phyloP scores from a whole-genome alignment of 2,888 invertebrate species.

The Tholera decimalis region DNA sequence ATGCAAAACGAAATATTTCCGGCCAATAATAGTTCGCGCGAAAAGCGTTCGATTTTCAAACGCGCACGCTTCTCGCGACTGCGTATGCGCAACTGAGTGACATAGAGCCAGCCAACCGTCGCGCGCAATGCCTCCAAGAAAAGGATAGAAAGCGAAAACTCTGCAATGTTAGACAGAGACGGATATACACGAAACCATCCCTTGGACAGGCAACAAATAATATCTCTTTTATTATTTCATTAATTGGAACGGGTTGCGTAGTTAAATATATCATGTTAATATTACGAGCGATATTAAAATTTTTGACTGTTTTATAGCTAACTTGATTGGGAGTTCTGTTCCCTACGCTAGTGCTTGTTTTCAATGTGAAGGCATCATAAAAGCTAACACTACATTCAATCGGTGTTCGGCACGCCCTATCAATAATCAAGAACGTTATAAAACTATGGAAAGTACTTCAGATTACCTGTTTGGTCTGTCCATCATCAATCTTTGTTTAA shows the following conservation, averaged over 20 bases:
- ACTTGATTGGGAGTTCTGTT: slow-evolving; percentile 34
- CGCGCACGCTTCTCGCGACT: slow-evolving; percentile 80
- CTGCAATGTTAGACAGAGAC: slow-evolving; percentile 69
- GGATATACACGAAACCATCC: slow-evolving; percentile 71
- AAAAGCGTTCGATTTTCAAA: slow-evolving; percentile 77
- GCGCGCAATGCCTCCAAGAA: slow-evolving; percentile 67
- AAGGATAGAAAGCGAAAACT: slow-evolving; percentile 68
- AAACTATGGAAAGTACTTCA: background rate
- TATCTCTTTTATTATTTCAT: slow-evolving; percentile 70
- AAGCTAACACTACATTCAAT: slow-evolving; percentile 7
- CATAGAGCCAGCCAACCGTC: slow-evolving; percentile 78
- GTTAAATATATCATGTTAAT: slow-evolving; percentile 73
- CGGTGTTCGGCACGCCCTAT: background rate
- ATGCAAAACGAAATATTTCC: slow-evolving; percentile 62
- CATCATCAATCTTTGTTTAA: slow-evolving; percentile 9
- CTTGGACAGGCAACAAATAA: slow-evolving; percentile 69
- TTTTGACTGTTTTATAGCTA: slow-evolving; percentile 54
- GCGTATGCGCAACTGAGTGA: slow-evolving; percentile 88
- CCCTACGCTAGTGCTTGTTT: slow-evolving; percentile 5
- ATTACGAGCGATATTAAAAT: slow-evolving; percentile 70
- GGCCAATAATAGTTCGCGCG: slow-evolving; percentile 72
- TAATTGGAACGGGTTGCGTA: slow-evolving; percentile 76
- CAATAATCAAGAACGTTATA: background rate
- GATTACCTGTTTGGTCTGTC: background rate
- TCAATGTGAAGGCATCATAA: slow-evolving; percentile 19